These are phyloP conservation scores for Pelobates fuscus DNA, from an alignment of 2,113 vertebrate species.

Conservation along the genomic window DNA sequence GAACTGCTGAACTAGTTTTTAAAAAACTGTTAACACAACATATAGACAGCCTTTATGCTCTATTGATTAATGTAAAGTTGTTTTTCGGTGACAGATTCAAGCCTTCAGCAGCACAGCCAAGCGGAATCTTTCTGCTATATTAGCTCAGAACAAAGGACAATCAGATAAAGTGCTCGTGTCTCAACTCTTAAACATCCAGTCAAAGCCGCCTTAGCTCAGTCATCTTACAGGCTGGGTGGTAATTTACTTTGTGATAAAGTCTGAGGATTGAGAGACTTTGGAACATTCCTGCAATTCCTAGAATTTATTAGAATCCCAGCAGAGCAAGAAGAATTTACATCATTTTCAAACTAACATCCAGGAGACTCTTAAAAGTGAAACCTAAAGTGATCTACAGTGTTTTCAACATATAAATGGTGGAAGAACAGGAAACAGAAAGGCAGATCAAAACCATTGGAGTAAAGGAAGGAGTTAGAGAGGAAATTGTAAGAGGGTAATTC, in stretches of 20 bases:
- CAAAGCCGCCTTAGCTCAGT: background rate
- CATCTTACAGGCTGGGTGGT: conserved; percentile 1
- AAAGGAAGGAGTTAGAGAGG: no score
- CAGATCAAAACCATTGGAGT: no score
- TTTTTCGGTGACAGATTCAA: no score
- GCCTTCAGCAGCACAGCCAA: background rate
- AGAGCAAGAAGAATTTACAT: conserved; percentile 15
- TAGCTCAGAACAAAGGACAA: conserved; percentile 24
- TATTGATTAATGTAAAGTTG: no score
- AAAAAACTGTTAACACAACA: no score
- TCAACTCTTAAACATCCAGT: conserved; percentile 17
- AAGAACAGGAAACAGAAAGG: no score
- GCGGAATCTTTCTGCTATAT: conserved; percentile 25
- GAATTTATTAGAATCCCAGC: conserved; percentile 13
- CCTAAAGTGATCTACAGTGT: no score
- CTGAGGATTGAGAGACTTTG: background rate
- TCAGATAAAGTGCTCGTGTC: conserved; percentile 27
- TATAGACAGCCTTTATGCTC: no score
- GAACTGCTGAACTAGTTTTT: no score
- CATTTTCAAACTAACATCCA: conserved; percentile 5
- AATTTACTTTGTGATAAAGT: background rate
- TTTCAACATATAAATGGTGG: no score
- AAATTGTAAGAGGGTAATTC: no score
- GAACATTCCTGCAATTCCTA: conserved; percentile 31
- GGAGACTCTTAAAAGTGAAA: no score